These are phyloP conservation scores for Agapornis canus DNA, from an alignment of 2,797 vertebrate species.

Conservation along the genomic window DNA sequence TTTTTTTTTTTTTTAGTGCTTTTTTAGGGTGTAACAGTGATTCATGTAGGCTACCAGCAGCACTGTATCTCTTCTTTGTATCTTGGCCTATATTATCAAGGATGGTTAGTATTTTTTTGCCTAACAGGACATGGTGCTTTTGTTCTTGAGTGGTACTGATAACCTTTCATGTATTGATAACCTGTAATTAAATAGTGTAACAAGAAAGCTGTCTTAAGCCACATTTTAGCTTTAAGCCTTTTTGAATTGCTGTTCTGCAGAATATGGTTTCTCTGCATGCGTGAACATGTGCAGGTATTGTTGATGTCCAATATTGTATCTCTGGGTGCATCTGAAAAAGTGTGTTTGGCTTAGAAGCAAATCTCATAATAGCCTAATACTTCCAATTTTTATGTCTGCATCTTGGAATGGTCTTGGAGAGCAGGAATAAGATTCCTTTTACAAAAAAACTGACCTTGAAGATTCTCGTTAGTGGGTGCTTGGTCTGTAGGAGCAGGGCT, in stretches of 20 bases:
- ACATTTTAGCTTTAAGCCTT: not conserved
- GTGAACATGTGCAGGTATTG: accelerated
- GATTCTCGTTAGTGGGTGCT: not conserved
- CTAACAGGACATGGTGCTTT: not conserved
- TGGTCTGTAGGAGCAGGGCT: not conserved
- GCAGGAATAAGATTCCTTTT: not conserved
- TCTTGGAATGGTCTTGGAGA: not conserved
- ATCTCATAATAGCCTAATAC: not conserved
- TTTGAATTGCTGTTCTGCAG: not conserved
- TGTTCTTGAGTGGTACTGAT: not conserved
- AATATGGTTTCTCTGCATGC: not conserved
- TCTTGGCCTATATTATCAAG: not conserved
- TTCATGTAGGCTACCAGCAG: not conserved
- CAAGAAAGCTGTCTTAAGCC: not conserved
- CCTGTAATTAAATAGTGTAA: not conserved
- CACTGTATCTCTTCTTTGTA: not conserved
- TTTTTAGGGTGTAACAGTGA: not conserved
- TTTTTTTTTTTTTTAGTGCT: not conserved
- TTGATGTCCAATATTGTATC: not conserved
- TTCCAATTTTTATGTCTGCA: not conserved
- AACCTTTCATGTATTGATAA: not conserved
- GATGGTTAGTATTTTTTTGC: not conserved
- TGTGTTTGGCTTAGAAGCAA: not conserved
- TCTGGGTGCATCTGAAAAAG: not conserved
- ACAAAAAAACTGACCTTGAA: not conserved